Evolutionary conservation across 2,888 invertebrate genomes (phyloP).

Genomic region (Danaus chrysippus): DNA sequence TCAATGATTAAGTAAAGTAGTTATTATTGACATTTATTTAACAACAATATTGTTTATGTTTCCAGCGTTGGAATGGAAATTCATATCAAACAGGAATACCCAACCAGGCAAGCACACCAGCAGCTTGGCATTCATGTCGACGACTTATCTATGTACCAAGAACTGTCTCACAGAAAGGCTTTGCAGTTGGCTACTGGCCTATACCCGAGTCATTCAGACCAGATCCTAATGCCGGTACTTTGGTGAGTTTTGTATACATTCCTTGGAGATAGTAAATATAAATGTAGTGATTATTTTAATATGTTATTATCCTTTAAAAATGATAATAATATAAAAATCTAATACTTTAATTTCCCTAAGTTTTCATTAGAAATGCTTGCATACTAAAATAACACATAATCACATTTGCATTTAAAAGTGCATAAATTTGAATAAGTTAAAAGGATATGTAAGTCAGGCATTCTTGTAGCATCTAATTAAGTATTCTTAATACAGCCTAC

Average conservation of each 20-base stretch:
- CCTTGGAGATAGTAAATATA: background rate
- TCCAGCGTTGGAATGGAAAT: constrained; percentile 72
- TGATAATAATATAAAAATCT: background rate
- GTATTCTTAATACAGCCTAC: background rate
- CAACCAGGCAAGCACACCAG: constrained; percentile 71
- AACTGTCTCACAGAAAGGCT: constrained; percentile 93
- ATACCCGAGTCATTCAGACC: constrained; percentile 99
- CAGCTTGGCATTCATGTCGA: constrained; percentile 93
- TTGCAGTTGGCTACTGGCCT: constrained; percentile 98
- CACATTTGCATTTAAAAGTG: constrained; percentile 14
- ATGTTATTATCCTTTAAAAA: background rate
- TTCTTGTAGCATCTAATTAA: constrained; percentile 15
- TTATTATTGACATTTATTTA: no score
- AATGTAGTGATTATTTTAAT: background rate
- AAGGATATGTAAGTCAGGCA: constrained; percentile 20
- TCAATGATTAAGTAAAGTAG: no score
- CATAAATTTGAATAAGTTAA: constrained; percentile 24
- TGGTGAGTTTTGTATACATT: constrained; percentile 72
- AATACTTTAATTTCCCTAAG: background rate
- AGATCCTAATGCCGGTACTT: constrained; percentile 89
- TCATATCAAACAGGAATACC: constrained; percentile 56
- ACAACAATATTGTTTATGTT: constrained; percentile 16
- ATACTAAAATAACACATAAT: background rate
- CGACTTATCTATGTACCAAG: constrained; percentile 95
- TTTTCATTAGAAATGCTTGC: background rate